phyloP scores from a whole-genome alignment of 1,140 invertebrate species.

The Dreissena polymorpha region DNA sequence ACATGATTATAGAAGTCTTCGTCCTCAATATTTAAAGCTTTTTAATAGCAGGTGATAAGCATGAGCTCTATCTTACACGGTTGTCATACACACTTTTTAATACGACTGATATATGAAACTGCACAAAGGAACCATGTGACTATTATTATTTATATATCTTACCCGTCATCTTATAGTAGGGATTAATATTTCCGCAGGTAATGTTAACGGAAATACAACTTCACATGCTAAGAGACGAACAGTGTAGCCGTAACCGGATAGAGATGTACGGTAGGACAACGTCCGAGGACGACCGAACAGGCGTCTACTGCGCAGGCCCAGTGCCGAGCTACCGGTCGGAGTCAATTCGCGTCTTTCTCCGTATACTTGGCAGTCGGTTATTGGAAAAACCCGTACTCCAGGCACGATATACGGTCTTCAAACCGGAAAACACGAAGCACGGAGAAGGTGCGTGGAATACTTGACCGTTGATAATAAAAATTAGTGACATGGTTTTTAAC shows the following conservation, averaged over 20 bases:
- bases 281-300: slow-evolving; percentile 22
- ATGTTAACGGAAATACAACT: slow-evolving; percentile 41
- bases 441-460: neutral
- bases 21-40: no score
- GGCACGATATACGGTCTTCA: slow-evolving; percentile 39
- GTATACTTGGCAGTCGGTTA: slow-evolving; percentile 38
- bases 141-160: no score
- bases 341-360: slow-evolving; percentile 30
- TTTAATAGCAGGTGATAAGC: no score
- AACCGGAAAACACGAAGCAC: slow-evolving; percentile 8
- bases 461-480: no score
- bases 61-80: no score
- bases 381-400: slow-evolving; percentile 41
- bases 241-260: slow-evolving; percentile 37
- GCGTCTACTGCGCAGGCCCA: slow-evolving; percentile 43
- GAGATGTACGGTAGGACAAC: slow-evolving; percentile 43
- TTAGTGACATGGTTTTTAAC: no score
- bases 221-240: slow-evolving; percentile 25
- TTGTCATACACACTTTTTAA: no score
- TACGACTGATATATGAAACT: no score
- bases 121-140: no score
- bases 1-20: no score
- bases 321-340: slow-evolving; percentile 43
- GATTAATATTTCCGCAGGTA: slow-evolving; percentile 8
- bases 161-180: no score